Percentiles rank a stretch among this genome's conserved stretches.
phyloP scores from a whole-genome alignment of 2,797 vertebrate species.

The Sebastolobus altivelis region DNA sequence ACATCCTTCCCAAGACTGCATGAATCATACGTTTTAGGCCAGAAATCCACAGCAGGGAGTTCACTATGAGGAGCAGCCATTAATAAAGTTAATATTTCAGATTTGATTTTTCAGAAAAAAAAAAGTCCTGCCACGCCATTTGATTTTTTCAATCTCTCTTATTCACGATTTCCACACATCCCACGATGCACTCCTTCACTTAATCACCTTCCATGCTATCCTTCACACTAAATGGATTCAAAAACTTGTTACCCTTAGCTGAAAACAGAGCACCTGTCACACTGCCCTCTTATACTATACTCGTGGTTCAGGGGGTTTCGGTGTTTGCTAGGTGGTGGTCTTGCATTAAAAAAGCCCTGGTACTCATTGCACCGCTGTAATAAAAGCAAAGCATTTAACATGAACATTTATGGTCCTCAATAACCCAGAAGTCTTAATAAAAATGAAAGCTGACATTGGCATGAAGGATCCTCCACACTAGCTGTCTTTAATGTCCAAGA shows the following conservation, averaged over 20 bases:
- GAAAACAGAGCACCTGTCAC: slow-evolving; percentile 48
- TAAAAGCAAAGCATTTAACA: slow-evolving; percentile 85
- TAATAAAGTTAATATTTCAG: slow-evolving; percentile 54
- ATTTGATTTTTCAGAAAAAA: slow-evolving; percentile 47
- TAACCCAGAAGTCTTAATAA: slow-evolving; percentile 90
- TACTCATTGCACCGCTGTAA: slow-evolving; percentile 72
- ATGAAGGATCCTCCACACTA: slow-evolving; percentile 85
- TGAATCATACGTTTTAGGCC: slow-evolving; percentile 39
- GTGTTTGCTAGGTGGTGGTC: slow-evolving; percentile 58
- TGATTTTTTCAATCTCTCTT: slow-evolving; percentile 24
- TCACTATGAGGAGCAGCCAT: slow-evolving; percentile 33
- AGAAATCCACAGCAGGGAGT: slow-evolving; percentile 24
- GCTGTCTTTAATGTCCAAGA: slow-evolving; percentile 88
- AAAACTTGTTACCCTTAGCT: slow-evolving; percentile 40
- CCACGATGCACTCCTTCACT: slow-evolving; percentile 8
- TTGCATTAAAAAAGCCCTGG: slow-evolving; percentile 70
- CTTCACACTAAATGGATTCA: slow-evolving; percentile 42
- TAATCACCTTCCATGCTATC: slow-evolving; percentile 31
- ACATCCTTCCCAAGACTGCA: slow-evolving; percentile 30
- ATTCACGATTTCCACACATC: slow-evolving; percentile 26
- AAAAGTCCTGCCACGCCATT: slow-evolving; percentile 14
- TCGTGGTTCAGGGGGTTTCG: slow-evolving; percentile 51
- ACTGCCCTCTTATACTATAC: slow-evolving; percentile 31
- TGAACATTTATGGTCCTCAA: slow-evolving; percentile 87
- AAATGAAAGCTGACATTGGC: slow-evolving; percentile 89